Evolutionary conservation across 2,888 invertebrate genomes (phyloP), one percentile per base, ranked within the genome.

Genomic region (Hetaerina titia): DNA sequence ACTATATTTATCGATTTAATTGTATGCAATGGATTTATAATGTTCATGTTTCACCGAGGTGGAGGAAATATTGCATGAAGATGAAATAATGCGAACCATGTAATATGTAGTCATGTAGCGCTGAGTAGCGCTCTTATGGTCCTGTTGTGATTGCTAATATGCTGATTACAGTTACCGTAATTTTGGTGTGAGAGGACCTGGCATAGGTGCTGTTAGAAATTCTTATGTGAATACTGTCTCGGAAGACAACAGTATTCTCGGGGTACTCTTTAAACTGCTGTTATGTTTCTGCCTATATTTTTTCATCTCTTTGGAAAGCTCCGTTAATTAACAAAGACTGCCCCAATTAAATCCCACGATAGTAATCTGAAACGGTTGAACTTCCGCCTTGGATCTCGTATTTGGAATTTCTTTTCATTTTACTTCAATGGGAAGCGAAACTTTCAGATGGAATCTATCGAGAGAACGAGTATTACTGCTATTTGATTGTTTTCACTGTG

Each of bases 321-420:
- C 81, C 81, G 81, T 57, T 56, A 56, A 56, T 89, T 58, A 89
- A 58, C 22, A n/a, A 89, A 58, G 58, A n/a, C 56, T 19, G 89
- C 57, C 9, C 13, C 15, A n/a, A 57, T 89, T 22, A 89, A 58
- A 58, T 89, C 58, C 58, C 89, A 89, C 31, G 92, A 92, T 92
- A 92, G 22, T 7, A 2, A 92, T 92, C 92, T 69, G 92, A 22
- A 90, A 92, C 92, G 92, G 92, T 92, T 25, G 69, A 69, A 56
- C 57, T 92, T 92, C 92, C 92, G 89, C 89, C 89, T 57, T 89
- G 17, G 25, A 13, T 17, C 57, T 89, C 89, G 69, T 56, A 74
- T 92, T 57, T 56, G 56, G 45, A 64, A 92, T 69, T 92, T 90
- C 90, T 90, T 90, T 92, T 69, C 69, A 25, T 56, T 69, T 45